A percentile compares a stretch with the other conserved stretches of the same genome.
Conservation (phyloP, 2,888 invertebrate species). For the Parapristionchus giblindavisi region DNA sequence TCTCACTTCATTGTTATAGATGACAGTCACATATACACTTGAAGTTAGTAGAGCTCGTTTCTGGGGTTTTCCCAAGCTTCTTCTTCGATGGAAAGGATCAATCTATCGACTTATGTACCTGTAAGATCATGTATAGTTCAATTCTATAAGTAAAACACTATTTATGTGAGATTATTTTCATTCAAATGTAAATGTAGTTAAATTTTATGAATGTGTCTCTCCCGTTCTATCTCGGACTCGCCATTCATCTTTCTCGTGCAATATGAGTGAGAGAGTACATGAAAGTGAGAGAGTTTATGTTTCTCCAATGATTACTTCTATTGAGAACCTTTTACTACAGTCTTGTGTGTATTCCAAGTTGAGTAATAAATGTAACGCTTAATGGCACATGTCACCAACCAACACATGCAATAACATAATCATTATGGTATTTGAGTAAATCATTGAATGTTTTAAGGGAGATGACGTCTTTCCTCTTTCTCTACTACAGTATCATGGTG, state of each 20-base stretch:
- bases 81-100: conserved; percentile 70
- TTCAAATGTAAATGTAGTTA: no score
- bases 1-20: conserved; percentile 29
- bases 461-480: conserved; percentile 67
- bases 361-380: background rate
- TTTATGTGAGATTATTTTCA: no score
- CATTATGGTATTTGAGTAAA: background rate
- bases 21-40: conserved; percentile 69
- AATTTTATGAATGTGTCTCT: no score
- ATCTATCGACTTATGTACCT: conserved; percentile 71
- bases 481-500: conserved; percentile 66
- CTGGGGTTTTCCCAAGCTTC: conserved; percentile 68
- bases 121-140: background rate
- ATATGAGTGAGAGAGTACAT: no score
- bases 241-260: no score
- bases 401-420: background rate
- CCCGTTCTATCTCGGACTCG: no score
- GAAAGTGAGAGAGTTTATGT: no score
- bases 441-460: conserved; percentile 55
- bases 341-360: background rate
- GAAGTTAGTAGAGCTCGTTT: conserved; percentile 69
- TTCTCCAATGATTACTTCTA: no score
- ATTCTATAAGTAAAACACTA: no score
- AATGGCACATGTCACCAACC: background rate
- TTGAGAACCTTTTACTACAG: no score